Evolutionary conservation across 2,888 invertebrate species (phyloP), one percentile per base, ranked within the genome.

Genomic region (Monochamus alternatus): DNA sequence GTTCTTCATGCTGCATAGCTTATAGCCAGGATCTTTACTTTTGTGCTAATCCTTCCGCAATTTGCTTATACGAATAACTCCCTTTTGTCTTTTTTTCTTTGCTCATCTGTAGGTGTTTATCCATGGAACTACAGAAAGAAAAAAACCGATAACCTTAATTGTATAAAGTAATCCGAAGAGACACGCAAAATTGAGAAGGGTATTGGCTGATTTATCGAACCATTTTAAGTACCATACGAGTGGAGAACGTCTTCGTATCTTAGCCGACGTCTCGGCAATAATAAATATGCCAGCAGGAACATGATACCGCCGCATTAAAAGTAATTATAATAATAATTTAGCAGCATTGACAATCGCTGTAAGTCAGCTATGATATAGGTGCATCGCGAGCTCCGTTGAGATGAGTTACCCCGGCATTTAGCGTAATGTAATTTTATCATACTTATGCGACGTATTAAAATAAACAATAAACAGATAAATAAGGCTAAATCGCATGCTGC

Each of bases 241-340:
- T 79, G 77, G 80, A 77, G 80, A 78, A 79, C 79, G 81, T 81
- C 79, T 78, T 76, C 81, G 78, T 82, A 83, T 83, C 83, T 79
- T 75, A 76, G 73, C 76, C 72, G 75, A 73, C 75, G 78, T 78
- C 76, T 78, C 78, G 79, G 81, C 84, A 82, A 85, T 82, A 86
- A 87, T 87, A 87, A 87, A 87, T 85, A 87, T 87, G 86, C 84
- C 86, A 85, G 75, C 76, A 81, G 87, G 84, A 87, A 87, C 87
- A 85, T 86, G 87, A 87, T 86, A 86, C 86, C 81, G 84, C 81
- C 85, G 80, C 87, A 87, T 87, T 87, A 87, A 87, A 87, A 87
- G 86, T 87, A 87, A 87, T 87, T 87, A 87, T 87, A 87, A 86
- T 86, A 86, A 87, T 87, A 87, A 87, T 85, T 87, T 86, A 87